Evolutionary conservation across 35 echinoderm and acorn worm species (phyloP), one percentile per base, ranked within the genome.

Genomic region (Nesometra sesokonis): DNA sequence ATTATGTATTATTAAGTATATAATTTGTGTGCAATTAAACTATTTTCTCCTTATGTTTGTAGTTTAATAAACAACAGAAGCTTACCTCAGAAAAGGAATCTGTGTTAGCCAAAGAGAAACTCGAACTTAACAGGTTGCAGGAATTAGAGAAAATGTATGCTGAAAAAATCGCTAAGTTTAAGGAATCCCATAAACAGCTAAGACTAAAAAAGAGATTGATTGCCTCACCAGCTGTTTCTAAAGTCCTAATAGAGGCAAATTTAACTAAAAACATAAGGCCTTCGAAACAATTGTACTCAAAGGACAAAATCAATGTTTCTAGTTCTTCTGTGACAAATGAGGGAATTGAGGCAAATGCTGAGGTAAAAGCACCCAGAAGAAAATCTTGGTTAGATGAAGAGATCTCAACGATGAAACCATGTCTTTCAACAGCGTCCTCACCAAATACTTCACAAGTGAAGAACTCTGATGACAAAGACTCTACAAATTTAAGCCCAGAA

Each of bases 281-380:
- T 37, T 83, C 81, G 4, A 83, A 37, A 31, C 81, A 83, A 83
- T 15, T 37, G 36, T 83, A 83, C 23, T 37, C 21, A 83, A 83
- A 83, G 27, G 81, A 83, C 35, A 83, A 83, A 83, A 83, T 83
- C 0, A 36, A 23, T 39, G 7, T 83, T 39, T 15, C 34, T 19
- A n/a, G 11, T 83, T 34, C 34, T n/a, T 30, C 37, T 9, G 81
- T 19, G 30, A 83, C 30, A 30, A 31, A 38, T 9, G 81, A 39
- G 21, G 80, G 7, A 8, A 34, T 21, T 31, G 81, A 83, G 17
- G 31, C 9, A 35, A 35, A 33, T 9, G 30, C 9, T 11, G 81
- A 38, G 13, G 7, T 38, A 35, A 30, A 5, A 29, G 35, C 27
- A 19, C 15, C 34, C n/a, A 83, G 36, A 31, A 83, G 81, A 30